A percentile compares a stretch with the other conserved stretches of the same genome.
Evolutionary conservation across 1,140 invertebrate species (phyloP).

Genomic region (Idris sp.): DNA sequence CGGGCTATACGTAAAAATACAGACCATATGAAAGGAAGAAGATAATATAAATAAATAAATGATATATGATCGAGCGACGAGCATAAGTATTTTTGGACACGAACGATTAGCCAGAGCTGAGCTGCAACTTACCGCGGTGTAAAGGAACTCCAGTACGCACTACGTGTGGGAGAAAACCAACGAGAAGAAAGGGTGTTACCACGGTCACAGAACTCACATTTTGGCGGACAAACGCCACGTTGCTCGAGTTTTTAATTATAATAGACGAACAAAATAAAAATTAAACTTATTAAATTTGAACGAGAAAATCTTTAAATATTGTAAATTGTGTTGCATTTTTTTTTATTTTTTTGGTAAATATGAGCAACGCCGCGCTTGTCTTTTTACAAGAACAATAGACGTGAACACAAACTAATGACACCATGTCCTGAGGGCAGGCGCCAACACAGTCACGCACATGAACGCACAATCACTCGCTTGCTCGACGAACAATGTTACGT

Average conservation of each 20-base stretch:
- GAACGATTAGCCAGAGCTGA: constrained; percentile 79
- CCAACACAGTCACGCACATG: constrained; percentile 74
- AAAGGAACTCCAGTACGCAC: constrained; percentile 98
- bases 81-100: constrained; percentile 75
- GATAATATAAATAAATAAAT: constrained; percentile 76
- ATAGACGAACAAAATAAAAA: too few relatives aligned
- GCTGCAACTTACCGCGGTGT: constrained; percentile 96
- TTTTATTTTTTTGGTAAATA: constrained; percentile 58
- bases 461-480: constrained; percentile 72
- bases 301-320: too few relatives aligned
- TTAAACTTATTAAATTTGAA: too few relatives aligned
- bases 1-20: constrained; percentile 71
- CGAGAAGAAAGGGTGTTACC: constrained; percentile 80
- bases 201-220: constrained; percentile 78
- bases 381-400: constrained; percentile 79
- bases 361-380: constrained; percentile 72
- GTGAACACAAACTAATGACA: constrained; percentile 79
- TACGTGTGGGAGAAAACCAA: constrained; percentile 84
- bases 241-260: too few relatives aligned
- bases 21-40: constrained; percentile 72
- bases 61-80: constrained; percentile 74
- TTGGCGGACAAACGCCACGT: constrained; percentile 68
- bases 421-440: constrained; percentile 75
- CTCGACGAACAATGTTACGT: constrained; percentile 77
- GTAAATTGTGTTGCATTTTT: too few relatives aligned